These are phyloP conservation scores for Fulmarus glacialis DNA, from an alignment of 2,113 vertebrate genomes.

Conservation along the genomic window DNA sequence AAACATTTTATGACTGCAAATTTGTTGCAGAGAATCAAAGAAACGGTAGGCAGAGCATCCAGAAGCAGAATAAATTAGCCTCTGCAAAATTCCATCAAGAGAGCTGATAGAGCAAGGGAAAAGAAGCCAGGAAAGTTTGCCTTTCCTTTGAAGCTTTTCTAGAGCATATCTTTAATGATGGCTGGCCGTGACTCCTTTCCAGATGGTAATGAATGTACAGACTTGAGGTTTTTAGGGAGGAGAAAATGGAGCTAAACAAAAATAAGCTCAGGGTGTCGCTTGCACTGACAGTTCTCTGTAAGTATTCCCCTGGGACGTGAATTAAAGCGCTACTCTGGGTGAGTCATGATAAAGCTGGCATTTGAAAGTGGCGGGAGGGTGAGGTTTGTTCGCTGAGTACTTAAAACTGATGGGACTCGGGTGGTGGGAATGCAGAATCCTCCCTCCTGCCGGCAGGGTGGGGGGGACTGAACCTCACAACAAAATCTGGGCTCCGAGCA, in stretches of 20 bases:
- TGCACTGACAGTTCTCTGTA: neutral
- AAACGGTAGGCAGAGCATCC: neutral
- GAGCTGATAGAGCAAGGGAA: neutral
- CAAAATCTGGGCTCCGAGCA: neutral
- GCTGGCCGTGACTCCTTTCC: neutral
- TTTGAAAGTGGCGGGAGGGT: neutral
- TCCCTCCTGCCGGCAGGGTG: neutral
- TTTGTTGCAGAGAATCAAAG: conserved; percentile 12
- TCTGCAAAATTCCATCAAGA: neutral
- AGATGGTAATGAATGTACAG: neutral
- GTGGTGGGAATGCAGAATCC: neutral
- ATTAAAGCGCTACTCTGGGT: neutral
- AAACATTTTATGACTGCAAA: neutral
- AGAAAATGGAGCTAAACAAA: neutral
- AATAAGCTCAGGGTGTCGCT: neutral
- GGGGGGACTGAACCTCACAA: neutral
- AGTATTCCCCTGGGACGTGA: neutral
- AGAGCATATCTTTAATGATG: neutral
- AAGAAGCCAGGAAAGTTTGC: neutral
- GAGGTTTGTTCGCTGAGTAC: neutral
- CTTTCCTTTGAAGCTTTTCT: neutral
- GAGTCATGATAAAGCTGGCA: neutral
- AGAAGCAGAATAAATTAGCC: conserved; percentile 1
- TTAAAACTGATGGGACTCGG: neutral
- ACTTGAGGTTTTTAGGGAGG: neutral